phyloP scores from a whole-genome alignment of 2,113 vertebrate species.

The Physeter macrocephalus region DNA sequence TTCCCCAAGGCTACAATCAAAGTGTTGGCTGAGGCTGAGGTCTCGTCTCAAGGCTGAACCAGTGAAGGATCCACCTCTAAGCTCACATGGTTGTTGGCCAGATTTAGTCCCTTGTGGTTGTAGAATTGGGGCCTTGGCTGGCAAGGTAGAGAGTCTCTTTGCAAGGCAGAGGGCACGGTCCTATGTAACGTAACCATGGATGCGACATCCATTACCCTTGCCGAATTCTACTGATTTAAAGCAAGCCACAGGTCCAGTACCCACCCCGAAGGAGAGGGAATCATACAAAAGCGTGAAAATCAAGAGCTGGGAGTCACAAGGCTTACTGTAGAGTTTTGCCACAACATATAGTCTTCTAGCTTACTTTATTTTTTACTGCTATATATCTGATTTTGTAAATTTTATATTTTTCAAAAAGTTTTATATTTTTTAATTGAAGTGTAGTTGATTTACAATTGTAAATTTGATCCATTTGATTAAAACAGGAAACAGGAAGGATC shows the following conservation, averaged over 20 bases:
- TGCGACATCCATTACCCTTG: neutral
- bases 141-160: neutral
- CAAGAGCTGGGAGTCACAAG: neutral
- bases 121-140: neutral
- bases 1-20: neutral
- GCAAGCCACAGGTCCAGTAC: neutral
- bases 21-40: neutral
- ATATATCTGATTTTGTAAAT: neutral
- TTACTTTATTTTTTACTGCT: neutral
- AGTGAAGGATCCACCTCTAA: neutral
- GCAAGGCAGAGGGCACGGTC: neutral
- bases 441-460: neutral
- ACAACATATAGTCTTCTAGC: neutral
- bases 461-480: neutral
- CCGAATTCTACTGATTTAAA: neutral
- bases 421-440: neutral
- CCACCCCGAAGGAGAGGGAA: too few species aligned
- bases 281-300: neutral
- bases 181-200: neutral
- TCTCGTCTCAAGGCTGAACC: neutral
- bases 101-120: neutral
- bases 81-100: neutral
- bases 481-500: neutral
- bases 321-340: neutral
- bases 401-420: neutral